Base-by-base conservation (phyloP, 2,113 vertebrate genomes). In the Bagarius yarrelli region DNA sequence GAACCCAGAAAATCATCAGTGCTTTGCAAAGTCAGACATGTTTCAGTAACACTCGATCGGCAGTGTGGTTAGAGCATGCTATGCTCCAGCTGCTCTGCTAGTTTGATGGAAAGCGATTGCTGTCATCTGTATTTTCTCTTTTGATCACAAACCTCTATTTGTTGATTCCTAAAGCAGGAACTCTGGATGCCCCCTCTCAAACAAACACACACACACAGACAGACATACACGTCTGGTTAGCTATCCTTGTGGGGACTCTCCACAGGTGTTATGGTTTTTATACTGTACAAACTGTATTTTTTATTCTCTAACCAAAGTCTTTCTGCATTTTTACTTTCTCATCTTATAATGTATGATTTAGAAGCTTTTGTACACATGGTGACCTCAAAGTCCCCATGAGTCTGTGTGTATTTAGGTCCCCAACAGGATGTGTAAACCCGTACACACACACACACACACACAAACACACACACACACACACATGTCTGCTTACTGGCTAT, bases 31-130 rank as follows among this genome's bases (percentile, higher is more conserved):
- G 59, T 67, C 61, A 18, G 57, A 32, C n/a, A 63, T 72, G 64
- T 70, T 71, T 76, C 83, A 52, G 59, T 55, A 77, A 78, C 78
- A 59, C 67, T 79, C 50, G 61, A 53, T 85, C 87, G 66, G 56
- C 67, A 80, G 57, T 75, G 86, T 84, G 81, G 85, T 89, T 88
- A 57, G 80, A 80, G 83, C 81, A 87, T 47, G 66, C 60, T 83
- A 87, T 32, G 84, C 88, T 89, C 90, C 91, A 89, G 92, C 90
- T 91, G 90, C 81, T 88, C 82, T 81, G 85, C 84, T 87, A 78
- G 63, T 86, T 18, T 75, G 87, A 92, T 91, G 83, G 82, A 89
- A 93, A 94, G 89, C 88, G 89, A 93, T 88, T 88, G 91, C 90
- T 91, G 90, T 91, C 88, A 47, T 87, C 81, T 81, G 79, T 87